A percentile compares a stretch with the other conserved stretches of the same genome.
Conservation (phyloP, 2,888 invertebrate genomes). For the Caenorhabditis sulstoni region DNA sequence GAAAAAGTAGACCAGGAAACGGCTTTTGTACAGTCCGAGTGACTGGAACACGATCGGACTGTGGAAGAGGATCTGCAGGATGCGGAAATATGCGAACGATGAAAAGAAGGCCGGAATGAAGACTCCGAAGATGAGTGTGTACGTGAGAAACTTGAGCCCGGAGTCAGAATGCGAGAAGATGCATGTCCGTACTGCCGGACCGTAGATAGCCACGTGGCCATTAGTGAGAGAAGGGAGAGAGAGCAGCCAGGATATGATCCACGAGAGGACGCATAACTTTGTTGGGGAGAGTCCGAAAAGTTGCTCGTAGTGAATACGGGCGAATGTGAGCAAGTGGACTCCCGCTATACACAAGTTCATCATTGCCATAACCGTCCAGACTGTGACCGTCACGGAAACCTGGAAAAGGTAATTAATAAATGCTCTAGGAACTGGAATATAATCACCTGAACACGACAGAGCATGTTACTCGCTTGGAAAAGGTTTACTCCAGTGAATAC, state of each 20-base stretch:
- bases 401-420: too few relatives aligned
- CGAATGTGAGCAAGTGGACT: constrained; percentile 80
- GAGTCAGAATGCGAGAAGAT: constrained; percentile 78
- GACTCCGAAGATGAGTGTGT: constrained; percentile 80
- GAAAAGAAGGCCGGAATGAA: constrained; percentile 76
- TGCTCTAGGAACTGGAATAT: neutral
- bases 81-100: constrained; percentile 79
- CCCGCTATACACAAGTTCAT: constrained; percentile 81
- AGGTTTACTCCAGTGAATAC: constrained; percentile 75
- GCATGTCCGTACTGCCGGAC: constrained; percentile 73
- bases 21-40: constrained; percentile 78
- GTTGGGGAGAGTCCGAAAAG: constrained; percentile 79
- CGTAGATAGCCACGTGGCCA: constrained; percentile 79
- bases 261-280: constrained; percentile 76
- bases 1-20: constrained; percentile 79
- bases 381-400: constrained; percentile 78
- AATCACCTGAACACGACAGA: constrained; percentile 77
- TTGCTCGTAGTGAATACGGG: constrained; percentile 81
- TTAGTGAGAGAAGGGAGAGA: constrained; percentile 80
- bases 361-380: constrained; percentile 79
- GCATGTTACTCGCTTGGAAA: constrained; percentile 70
- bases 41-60: constrained; percentile 80
- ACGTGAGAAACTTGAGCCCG: constrained; percentile 79
- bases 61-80: constrained; percentile 80
- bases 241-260: constrained; percentile 78